A percentile compares a stretch with the other conserved stretches of the same genome.
phyloP scores from a whole-genome alignment of 2,113 vertebrate genomes.

The Rhinopomastus cyanomelas region DNA sequence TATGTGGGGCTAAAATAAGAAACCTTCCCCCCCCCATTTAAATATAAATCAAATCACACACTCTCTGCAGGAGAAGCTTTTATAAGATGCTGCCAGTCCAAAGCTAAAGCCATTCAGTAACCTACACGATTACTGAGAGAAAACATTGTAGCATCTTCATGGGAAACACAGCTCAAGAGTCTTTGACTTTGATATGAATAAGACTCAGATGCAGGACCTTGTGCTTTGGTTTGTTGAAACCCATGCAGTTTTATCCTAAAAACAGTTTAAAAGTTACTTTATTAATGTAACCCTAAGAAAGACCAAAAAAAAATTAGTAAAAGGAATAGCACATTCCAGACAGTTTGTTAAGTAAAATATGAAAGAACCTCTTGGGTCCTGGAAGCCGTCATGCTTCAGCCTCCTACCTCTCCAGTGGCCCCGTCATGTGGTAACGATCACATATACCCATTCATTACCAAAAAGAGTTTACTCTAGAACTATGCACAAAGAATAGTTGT shows the following conservation, averaged over 20 bases:
- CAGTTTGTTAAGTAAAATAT: constrained; percentile 16
- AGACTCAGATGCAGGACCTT: too few relatives aligned
- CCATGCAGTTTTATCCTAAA: not conserved
- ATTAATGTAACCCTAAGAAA: not conserved
- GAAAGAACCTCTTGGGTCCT: constrained; percentile 38
- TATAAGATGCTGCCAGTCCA: not conserved
- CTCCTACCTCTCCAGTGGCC: constrained; percentile 5
- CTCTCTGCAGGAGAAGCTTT: not conserved
- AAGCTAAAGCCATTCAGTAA: not conserved
- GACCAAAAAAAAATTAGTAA: not conserved
- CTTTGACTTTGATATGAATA: not conserved
- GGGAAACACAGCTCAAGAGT: not conserved
- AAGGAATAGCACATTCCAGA: not conserved
- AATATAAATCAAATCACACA: not conserved
- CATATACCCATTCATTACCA: constrained; percentile 59
- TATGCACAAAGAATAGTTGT: constrained; percentile 69
- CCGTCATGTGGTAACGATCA: constrained; percentile 63
- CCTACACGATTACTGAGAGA: not conserved
- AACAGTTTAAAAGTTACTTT: not conserved
- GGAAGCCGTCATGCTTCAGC: constrained; percentile 29
- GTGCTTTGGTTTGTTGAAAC: too few relatives aligned
- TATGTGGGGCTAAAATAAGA: not conserved
- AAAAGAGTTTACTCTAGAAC: constrained; percentile 64
- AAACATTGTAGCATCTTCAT: not conserved
- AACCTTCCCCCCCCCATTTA: not conserved